phyloP scores from a whole-genome alignment of 2,797 vertebrate species.

The Tragopan temminckii region DNA sequence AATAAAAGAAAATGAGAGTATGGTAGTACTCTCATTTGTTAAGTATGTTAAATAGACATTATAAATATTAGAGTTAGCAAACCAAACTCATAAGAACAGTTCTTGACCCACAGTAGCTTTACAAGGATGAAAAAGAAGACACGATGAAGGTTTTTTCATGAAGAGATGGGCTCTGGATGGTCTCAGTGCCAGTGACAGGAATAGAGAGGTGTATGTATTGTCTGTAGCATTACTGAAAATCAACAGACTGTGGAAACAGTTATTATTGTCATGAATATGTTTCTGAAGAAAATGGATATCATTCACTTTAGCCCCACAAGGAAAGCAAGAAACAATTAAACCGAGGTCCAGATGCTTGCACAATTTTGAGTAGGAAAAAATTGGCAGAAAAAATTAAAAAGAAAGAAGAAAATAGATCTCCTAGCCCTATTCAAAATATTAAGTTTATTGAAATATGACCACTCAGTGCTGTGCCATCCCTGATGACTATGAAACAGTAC shows the following conservation, averaged over 20 bases:
- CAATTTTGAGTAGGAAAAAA: no score
- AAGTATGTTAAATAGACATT: not conserved
- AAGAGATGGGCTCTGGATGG: not conserved
- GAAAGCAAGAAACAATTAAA: no score
- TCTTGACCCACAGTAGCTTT: not conserved
- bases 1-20: not conserved
- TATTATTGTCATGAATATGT: no score
- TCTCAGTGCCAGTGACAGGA: not conserved
- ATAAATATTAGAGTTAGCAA: not conserved
- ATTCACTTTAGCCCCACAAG: no score
- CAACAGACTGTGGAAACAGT: no score
- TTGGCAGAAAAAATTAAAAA: fast-evolving
- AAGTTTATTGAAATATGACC: no score
- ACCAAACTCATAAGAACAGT: not conserved
- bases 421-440: not conserved
- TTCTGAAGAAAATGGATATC: no score
- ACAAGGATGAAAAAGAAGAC: not conserved
- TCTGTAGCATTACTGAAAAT: no score
- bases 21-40: no score
- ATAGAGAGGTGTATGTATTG: no score
- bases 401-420: not conserved
- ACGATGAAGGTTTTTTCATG: not conserved
- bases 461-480: not conserved
- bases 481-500: not conserved
- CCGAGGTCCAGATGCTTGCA: slow-evolving; percentile 3